These are phyloP conservation scores for Rotaria sp. DNA, from an alignment of 2,888 invertebrate genomes.

Conservation along the genomic window DNA sequence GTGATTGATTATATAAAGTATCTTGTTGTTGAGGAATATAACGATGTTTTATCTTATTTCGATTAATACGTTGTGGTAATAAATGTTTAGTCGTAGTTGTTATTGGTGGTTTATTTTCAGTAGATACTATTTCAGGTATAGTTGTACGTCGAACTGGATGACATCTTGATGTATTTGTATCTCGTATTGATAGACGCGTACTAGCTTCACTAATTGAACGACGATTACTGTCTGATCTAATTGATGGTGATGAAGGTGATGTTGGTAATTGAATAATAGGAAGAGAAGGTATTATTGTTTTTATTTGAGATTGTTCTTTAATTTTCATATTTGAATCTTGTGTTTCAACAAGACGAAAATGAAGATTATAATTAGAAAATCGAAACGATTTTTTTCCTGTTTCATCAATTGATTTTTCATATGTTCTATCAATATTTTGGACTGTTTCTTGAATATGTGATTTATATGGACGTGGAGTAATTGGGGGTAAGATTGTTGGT, in stretches of 20 bases:
- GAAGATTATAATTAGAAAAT: not conserved
- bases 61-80: not conserved
- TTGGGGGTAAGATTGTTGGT: not conserved
- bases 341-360: not conserved
- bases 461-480: not conserved
- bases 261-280: not conserved
- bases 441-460: not conserved
- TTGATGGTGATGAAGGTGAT: too few relatives aligned
- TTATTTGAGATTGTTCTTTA: not conserved
- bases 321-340: not conserved
- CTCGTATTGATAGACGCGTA: not conserved
- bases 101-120: not conserved
- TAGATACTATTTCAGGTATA: too few relatives aligned
- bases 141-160: not conserved
- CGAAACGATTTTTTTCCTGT: not conserved
- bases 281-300: not conserved
- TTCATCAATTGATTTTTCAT: not conserved
- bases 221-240: not conserved
- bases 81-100: not conserved
- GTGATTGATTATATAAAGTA: not conserved
- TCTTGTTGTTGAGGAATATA: not conserved
- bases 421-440: not conserved
- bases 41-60: not conserved
- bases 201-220: not conserved
- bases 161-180: not conserved